Conservation (phyloP, 2,797 vertebrate species). For the Picus viridis region DNA sequence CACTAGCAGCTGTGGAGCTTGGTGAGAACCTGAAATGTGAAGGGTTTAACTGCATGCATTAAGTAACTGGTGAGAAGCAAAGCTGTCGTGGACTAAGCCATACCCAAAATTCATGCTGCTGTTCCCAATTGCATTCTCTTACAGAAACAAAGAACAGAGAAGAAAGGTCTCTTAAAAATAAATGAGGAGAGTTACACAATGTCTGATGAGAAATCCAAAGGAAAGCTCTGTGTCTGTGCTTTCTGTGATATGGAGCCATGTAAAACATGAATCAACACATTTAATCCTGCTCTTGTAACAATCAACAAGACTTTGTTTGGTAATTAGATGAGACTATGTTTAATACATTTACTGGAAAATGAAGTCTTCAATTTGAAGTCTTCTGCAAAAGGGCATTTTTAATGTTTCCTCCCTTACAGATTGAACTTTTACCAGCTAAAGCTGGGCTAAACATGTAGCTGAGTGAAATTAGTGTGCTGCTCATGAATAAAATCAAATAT, state of each 20-base stretch:
- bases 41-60: background rate
- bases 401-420: background rate
- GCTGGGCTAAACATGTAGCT: background rate
- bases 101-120: rapidly evolving
- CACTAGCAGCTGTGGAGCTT: background rate
- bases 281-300: background rate
- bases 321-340: background rate
- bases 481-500: background rate
- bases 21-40: background rate
- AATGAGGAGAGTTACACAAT: background rate
- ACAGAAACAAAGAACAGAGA: background rate
- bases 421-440: background rate
- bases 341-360: background rate
- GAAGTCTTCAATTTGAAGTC: background rate
- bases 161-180: background rate
- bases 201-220: background rate
- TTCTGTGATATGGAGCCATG: background rate
- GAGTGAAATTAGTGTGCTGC: background rate
- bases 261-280: rapidly evolving
- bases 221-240: background rate
- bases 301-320: background rate
- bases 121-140: background rate
- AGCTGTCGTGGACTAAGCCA: rapidly evolving
- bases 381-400: background rate
- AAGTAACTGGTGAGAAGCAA: background rate